A percentile compares a stretch with the other conserved stretches of the same genome.
Conservation (phyloP, 2,888 invertebrate genomes). For the Hyposoter didymator region DNA sequence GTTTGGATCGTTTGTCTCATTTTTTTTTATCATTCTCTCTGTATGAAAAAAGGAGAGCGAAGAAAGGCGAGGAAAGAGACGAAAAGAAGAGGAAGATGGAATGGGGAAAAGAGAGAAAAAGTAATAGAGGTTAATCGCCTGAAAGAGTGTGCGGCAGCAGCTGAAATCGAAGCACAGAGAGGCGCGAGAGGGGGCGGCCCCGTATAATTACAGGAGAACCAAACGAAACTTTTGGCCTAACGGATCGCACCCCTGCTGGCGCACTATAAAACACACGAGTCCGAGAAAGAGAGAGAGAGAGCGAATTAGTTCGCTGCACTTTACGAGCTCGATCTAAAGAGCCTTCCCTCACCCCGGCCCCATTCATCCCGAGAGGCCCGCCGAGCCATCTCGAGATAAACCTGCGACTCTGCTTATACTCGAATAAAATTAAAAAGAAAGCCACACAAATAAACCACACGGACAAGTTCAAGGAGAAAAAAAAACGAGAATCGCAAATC, state of each 20-base stretch:
- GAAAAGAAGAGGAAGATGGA: neutral
- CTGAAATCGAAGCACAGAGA: constrained; percentile 46
- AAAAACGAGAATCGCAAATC: constrained; percentile 34
- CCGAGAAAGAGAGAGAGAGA: constrained; percentile 43
- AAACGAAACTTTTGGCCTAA: constrained; percentile 65
- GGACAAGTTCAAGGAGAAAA: constrained; percentile 36
- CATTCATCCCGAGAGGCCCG: neutral
- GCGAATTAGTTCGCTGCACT: constrained; percentile 49
- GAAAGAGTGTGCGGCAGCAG: constrained; percentile 55
- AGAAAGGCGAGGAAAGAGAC: neutral
- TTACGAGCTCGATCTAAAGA: constrained; percentile 47
- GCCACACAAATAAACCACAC: constrained; percentile 8
- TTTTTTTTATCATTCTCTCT: constrained; percentile 32
- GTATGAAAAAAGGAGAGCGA: constrained; percentile 4
- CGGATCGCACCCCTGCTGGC: constrained; percentile 67
- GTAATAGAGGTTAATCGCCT: constrained; percentile 28
- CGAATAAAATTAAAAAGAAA: constrained; percentile 52
- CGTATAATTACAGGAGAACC: constrained; percentile 65
- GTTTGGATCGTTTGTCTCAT: constrained; percentile 53
- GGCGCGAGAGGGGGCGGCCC: constrained; percentile 47
- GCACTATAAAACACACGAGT: constrained; percentile 54
- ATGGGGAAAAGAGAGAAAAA: neutral
- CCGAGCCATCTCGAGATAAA: constrained; percentile 58
- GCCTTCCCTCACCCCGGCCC: constrained; percentile 45
- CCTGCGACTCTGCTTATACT: constrained; percentile 57